Base-by-base conservation (phyloP, 2,113 vertebrate species). In the Oenanthe oenanthe region DNA sequence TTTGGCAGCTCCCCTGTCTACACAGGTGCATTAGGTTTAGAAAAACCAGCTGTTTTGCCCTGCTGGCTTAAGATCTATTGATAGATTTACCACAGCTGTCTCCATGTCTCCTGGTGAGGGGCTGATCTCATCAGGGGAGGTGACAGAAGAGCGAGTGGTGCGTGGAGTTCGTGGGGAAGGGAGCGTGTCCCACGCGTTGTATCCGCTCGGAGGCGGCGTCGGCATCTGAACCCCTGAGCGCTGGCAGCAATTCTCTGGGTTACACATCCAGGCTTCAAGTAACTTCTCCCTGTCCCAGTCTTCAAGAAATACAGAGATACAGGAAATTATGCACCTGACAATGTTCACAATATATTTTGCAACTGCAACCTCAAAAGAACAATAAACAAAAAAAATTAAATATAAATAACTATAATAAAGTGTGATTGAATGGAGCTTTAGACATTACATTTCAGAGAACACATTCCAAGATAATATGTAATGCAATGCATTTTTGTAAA, bases 231-330 rank as follows among this genome's bases (percentile, higher is more conserved):
- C 98, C 29, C 99, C 99, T 9, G 99, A 99, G 32, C 99, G 99
- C 94, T 99, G 99, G 98, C 99, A 99, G 97, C 99, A 99, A 60
- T 98, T 98, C 96, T 99, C 99, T 0, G 99, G 98, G 78, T 99
- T 99, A 67, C 97, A 98, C 99, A 99, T 99, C 99, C 99, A 99
- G 28, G 99, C 99, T 97, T 99, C 99, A 60, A 99, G 98, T 82
- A 99, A 98, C 96, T 99, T 99, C 97, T 99, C 99, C 93, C 99
- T 98, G 98, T 99, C 99, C 99, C 99, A 99, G 94, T 99, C 99
- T 99, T 95, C 63, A 89, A 86, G 45, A 95, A 92, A 97, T 72
- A 93, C 0, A 83, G 5, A 95, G 66, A 90, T 2, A 85, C 6
- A 77, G 42, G 24, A 68, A 74, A 92, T 79, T 11, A 93, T 20